Evolutionary conservation across 2,113 vertebrate genomes (phyloP).

Genomic region (Urocitellus parryii): DNA sequence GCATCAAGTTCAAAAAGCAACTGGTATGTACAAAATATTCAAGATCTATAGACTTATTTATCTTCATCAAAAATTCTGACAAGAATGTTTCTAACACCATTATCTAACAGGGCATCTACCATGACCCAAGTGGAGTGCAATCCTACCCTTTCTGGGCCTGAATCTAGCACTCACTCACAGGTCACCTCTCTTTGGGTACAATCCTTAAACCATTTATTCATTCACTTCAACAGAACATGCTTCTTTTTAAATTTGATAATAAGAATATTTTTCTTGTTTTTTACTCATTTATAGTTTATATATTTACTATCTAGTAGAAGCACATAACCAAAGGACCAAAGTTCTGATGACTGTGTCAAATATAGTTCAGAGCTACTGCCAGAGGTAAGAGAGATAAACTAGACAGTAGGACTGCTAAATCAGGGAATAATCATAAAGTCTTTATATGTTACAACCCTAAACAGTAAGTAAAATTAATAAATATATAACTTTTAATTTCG

Average conservation of each 20-base stretch:
- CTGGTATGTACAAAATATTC: constrained; percentile 6
- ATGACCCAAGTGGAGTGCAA: not conserved
- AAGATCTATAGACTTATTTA: not conserved
- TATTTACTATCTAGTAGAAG: constrained; percentile 30
- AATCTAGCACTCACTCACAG: not conserved
- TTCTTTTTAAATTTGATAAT: constrained; percentile 33
- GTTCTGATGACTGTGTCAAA: constrained; percentile 18
- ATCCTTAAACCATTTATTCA: constrained; percentile 14
- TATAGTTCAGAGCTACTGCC: not conserved
- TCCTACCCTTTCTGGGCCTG: not conserved
- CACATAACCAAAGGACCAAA: constrained; percentile 1
- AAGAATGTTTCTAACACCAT: not conserved
- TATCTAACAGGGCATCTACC: not conserved
- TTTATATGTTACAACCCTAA: constrained; percentile 29
- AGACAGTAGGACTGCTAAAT: not conserved
- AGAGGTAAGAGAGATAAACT: not conserved
- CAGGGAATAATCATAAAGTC: not conserved
- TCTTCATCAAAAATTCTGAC: constrained; percentile 3
- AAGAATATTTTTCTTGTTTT: constrained; percentile 40
- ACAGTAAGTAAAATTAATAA: constrained; percentile 44
- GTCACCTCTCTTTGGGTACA: not conserved
- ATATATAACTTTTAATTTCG: constrained; percentile 13
- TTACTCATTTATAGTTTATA: not conserved
- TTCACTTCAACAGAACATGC: not conserved
- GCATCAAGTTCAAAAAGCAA: constrained; percentile 42